Evolutionary conservation across 2,888 invertebrate genomes (phyloP).

Genomic region (Drosophila infuscata): DNA sequence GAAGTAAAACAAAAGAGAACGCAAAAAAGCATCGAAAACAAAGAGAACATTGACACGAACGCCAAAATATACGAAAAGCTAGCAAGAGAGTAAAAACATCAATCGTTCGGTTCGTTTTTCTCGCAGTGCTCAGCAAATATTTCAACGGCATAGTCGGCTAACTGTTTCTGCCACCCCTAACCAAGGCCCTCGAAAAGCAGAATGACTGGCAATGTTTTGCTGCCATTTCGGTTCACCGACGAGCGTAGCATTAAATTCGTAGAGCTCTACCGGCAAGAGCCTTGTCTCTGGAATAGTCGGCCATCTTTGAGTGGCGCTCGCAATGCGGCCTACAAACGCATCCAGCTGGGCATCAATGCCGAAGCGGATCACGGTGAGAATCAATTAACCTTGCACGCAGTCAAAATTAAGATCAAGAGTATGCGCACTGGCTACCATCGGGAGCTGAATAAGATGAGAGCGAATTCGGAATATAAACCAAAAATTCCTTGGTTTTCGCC

Average conservation of each 20-base stretch:
- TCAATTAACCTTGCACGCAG: constrained; percentile 40
- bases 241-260: constrained; percentile 64
- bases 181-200: not conserved
- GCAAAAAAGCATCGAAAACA: constrained; percentile 5
- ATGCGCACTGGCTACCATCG: constrained; percentile 58
- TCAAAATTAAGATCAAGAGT: constrained; percentile 67
- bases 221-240: constrained; percentile 64
- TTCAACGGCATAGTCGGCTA: constrained; percentile 37
- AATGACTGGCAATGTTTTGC: constrained; percentile 22
- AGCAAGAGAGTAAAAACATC: constrained; percentile 28
- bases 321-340: constrained; percentile 54
- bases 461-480: constrained; percentile 48
- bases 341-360: constrained; percentile 62
- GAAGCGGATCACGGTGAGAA: constrained; percentile 29
- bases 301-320: constrained; percentile 45
- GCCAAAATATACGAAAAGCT: constrained; percentile 10
- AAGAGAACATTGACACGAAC: constrained; percentile 30
- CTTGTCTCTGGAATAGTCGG: constrained; percentile 62
- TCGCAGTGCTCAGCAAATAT: constrained; percentile 41
- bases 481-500: constrained; percentile 62
- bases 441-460: constrained; percentile 61
- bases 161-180: constrained; percentile 19
- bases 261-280: constrained; percentile 65
- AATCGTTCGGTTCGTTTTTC: constrained; percentile 8
- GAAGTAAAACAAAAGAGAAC: not conserved